Conservation (phyloP, 2,797 vertebrate species). For the Poeciliopsis presidionis region DNA sequence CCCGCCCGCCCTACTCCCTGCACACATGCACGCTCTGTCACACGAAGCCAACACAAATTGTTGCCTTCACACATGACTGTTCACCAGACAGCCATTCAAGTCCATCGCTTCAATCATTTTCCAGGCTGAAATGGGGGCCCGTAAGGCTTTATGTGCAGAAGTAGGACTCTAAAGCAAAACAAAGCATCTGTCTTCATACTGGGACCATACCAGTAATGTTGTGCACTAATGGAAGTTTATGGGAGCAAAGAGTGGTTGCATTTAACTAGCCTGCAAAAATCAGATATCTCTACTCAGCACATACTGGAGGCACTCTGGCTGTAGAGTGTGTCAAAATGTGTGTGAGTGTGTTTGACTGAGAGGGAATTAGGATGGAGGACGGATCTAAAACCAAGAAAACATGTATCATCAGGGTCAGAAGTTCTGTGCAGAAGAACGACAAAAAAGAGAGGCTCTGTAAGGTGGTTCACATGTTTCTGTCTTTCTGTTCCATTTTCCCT, state of each 20-base stretch:
- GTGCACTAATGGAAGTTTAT: constrained; percentile 50
- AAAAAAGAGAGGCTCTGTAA: constrained; percentile 6
- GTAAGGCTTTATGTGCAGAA: constrained; percentile 7
- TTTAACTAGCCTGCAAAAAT: constrained; percentile 70
- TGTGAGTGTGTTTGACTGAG: neutral
- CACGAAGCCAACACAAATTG: constrained; percentile 37
- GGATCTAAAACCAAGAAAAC: constrained; percentile 36
- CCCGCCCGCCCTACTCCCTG: constrained; percentile 3
- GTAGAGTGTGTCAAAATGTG: constrained; percentile 26
- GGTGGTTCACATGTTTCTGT: constrained; percentile 25
- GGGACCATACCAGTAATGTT: constrained; percentile 39
- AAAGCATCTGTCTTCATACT: constrained; percentile 14
- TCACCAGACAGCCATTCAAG: constrained; percentile 32
- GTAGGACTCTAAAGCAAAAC: constrained; percentile 11
- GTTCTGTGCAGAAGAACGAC: constrained; percentile 37
- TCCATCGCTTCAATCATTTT: constrained; percentile 32
- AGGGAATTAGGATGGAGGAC: constrained; percentile 11
- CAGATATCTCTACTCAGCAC: constrained; percentile 73
- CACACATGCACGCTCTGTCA: constrained; percentile 36
- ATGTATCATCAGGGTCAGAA: constrained; percentile 38
- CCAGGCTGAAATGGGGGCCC: constrained; percentile 18
- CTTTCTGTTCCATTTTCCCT: constrained; percentile 14
- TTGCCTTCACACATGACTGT: constrained; percentile 47
- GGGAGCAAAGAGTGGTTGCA: constrained; percentile 46
- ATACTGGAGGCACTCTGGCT: constrained; percentile 61